Evolutionary conservation across 2,113 vertebrate species (phyloP), one percentile per base, ranked within the genome.

Genomic region (Oncorhynchus gorbuscha): DNA sequence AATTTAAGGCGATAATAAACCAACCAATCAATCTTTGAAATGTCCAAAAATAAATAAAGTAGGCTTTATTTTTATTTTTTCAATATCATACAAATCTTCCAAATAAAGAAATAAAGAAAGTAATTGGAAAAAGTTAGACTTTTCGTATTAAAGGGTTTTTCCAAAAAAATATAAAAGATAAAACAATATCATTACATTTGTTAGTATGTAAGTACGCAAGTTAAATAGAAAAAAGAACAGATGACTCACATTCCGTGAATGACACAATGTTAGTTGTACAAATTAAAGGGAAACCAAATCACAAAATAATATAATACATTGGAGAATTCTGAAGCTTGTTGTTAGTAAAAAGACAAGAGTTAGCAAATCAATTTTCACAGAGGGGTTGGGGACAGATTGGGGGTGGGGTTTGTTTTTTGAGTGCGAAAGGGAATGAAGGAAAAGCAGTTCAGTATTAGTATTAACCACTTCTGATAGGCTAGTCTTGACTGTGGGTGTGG

Each of bases 291-390:
- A 90, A 89, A 82, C 26, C 79, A 86, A 84, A 81, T 77, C 90
- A 89, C 84, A 84, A 87, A 93, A 87, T 82, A 28, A 73, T 71
- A 85, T 67, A 89, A 89, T 87, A 92, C 86, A 91, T 88, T 88
- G 88, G 90, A 93, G 84, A 87, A 84, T 84, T 88, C 87, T 79
- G 90, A 91, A 92, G 85, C 88, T 91, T 90, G 83, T 87, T 93
- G 95, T 96, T 97, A 97, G 95, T 96, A 94, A 94, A 93, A 91
- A 96, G 93, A 94, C 91, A 94, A 91, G 84, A 95, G 94, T 96
- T 86, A 93, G 92, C 88, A 93, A 95, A 86, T 87, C 88, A 90
- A 91, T 85, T 83, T 93, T 81, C 90, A 92, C 86, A 77, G 82
- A 75, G 82, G 88, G 79, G 76, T 28, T 28, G 28, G 28, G 28